A percentile compares a stretch with the other conserved stretches of the same genome.
These are phyloP conservation scores for Acanthaster planci DNA, from an alignment of 35 echinoderm and acorn worm genomes.

Conservation along the genomic window DNA sequence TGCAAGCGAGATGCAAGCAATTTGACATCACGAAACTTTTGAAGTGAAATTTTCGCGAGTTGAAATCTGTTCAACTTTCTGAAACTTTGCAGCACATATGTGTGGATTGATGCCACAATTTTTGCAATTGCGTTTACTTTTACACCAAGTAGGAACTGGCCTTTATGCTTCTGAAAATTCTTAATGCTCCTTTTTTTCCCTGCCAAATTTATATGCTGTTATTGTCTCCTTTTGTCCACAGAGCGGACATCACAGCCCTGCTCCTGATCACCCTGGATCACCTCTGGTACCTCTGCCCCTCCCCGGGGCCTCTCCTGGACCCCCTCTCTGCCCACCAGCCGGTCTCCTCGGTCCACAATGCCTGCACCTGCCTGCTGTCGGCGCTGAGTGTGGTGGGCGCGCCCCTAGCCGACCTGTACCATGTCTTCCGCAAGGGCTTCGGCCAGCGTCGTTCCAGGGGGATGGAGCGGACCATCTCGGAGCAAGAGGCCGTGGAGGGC, in stretches of 20 bases:
- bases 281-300: constrained; percentile 65
- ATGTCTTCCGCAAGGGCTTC: constrained; percentile 82
- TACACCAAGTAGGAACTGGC: too few species aligned
- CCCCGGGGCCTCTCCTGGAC: constrained; percentile 56
- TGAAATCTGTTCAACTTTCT: too few species aligned
- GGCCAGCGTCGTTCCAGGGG: constrained; percentile 44
- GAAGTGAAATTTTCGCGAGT: too few species aligned
- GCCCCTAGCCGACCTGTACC: constrained; percentile 80
- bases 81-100: too few species aligned
- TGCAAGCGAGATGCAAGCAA: too few species aligned
- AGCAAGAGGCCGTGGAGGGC: neutral
- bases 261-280: constrained; percentile 63
- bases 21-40: too few species aligned
- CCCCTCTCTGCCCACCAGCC: constrained; percentile 57
- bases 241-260: constrained; percentile 79
- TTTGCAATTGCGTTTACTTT: too few species aligned
- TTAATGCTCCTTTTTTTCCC: too few species aligned
- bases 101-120: too few species aligned
- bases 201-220: too few species aligned
- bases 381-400: constrained; percentile 70
- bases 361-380: constrained; percentile 66
- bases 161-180: too few species aligned
- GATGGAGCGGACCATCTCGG: constrained; percentile 6
- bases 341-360: constrained; percentile 66
- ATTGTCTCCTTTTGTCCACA: constrained; percentile 9